Base-by-base conservation (phyloP, 2,888 invertebrate genomes). In the Girardia tigrina region DNA sequence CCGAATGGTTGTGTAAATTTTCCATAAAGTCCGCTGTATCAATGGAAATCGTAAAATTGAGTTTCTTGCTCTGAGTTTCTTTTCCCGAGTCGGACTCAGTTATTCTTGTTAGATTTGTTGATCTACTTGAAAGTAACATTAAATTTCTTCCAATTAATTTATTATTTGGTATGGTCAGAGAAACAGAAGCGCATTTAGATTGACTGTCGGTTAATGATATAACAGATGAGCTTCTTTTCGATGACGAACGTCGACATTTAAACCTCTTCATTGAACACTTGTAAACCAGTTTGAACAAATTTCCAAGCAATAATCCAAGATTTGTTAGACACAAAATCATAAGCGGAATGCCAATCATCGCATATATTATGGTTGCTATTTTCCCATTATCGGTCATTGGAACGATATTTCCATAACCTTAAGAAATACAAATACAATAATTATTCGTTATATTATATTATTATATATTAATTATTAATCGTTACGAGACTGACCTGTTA, bases 361-460 rank as follows among this genome's bases (percentile, higher is more conserved):
- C 76, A 69, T 76, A 76, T 26, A 76, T 26, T 26, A 76, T 76
- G 12, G 76, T 77, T 2, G 76, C 70, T 1, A 76, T n/a, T n/a
- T 75, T 42, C 4, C 76, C 76, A 2, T 27, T 26, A 16, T 69
- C 23, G 14, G 76, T 76, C n/a, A 23, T 1, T 1, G 76, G 76
- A 16, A 75, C 75, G 0, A 76, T 76, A 75, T 71, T 56, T 20
- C 76, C 76, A 42, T 76, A 76, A 23, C 76, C 76, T 76, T 4
- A 26, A 75, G 28, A n/a, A 6, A 75, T 1, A 74, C 14, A 70
- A 42, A 42, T 16, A 14, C 42, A 42, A 42, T 42, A 14, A 42
- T 42, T 42, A 42, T 42, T 42, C 14, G 20, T 16, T 42, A 42
- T 20, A 42, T 16, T 16, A 14, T 42, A 42, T 20, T 20, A 14